phyloP scores from a whole-genome alignment of 2,797 vertebrate genomes.

The Argyrosomus regius region DNA sequence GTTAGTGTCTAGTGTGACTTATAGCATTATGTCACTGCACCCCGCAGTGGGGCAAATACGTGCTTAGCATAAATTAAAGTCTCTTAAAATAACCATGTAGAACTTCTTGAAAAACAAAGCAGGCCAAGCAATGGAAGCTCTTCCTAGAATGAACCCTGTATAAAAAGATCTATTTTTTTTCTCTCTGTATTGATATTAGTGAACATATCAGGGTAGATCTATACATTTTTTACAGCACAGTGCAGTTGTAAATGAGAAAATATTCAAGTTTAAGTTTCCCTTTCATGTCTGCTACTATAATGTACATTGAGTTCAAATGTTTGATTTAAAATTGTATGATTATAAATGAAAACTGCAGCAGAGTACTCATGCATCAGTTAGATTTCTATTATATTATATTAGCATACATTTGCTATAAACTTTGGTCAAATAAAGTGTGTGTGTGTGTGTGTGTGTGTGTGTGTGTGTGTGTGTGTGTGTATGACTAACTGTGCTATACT shows the following conservation, averaged over 20 bases:
- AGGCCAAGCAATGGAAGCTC: constrained; percentile 38
- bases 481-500: constrained; percentile 62
- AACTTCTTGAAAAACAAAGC: constrained; percentile 74
- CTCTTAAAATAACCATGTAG: constrained; percentile 76
- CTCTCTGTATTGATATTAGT: constrained; percentile 2
- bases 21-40: constrained; percentile 81
- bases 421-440: constrained; percentile 20
- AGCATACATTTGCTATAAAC: constrained; percentile 62
- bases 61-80: constrained; percentile 85
- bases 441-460: constrained; percentile 6
- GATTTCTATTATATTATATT: constrained; percentile 50
- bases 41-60: constrained; percentile 74
- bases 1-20: constrained; percentile 86
- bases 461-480: not conserved
- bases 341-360: constrained; percentile 48
- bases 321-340: constrained; percentile 47
- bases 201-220: constrained; percentile 22
- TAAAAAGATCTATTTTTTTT: constrained; percentile 21
- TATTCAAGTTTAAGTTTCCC: not conserved
- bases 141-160: constrained; percentile 26
- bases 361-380: constrained; percentile 51
- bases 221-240: constrained; percentile 1
- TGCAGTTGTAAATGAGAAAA: constrained; percentile 35
- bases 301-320: constrained; percentile 44
- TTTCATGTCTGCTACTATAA: constrained; percentile 25